phyloP scores from a whole-genome alignment of 2,113 vertebrate genomes.

The Actenoides lindsayi region DNA sequence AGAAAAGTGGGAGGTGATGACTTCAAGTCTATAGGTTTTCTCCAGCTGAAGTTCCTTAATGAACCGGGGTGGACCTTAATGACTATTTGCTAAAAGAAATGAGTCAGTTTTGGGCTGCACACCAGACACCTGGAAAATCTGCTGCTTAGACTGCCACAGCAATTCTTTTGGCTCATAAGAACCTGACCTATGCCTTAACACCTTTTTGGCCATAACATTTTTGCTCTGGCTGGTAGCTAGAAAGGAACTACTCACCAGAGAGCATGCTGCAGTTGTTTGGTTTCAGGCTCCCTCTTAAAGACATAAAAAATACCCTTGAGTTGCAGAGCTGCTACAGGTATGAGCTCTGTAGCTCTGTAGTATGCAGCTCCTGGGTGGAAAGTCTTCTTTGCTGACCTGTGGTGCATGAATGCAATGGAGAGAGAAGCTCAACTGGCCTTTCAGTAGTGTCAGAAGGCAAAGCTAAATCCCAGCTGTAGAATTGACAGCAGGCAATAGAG shows the following conservation, averaged over 20 bases:
- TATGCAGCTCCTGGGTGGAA: background rate
- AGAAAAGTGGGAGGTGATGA: background rate
- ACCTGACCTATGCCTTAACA: background rate
- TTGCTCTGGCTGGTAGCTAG: background rate
- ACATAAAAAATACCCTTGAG: background rate
- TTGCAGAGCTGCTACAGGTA: background rate
- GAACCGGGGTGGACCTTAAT: background rate
- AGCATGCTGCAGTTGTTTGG: background rate
- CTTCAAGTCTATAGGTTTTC: background rate
- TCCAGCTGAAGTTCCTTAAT: constrained; percentile 8
- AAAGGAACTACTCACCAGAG: background rate
- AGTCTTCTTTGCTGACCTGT: background rate
- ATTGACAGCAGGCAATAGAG: background rate
- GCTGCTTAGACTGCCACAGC: background rate
- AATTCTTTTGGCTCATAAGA: background rate
- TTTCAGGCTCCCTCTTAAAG: background rate
- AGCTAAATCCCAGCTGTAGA: too few species aligned
- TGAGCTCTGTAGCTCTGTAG: background rate
- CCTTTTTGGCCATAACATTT: background rate
- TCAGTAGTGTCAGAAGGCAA: too few species aligned
- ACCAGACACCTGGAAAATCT: constrained; percentile 26
- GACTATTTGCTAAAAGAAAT: constrained; percentile 46
- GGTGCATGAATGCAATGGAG: background rate
- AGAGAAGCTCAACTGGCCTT: too few species aligned
- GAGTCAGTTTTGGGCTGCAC: background rate